Percentiles rank a stretch among this genome's conserved stretches.
These are phyloP conservation scores for Bufo bufo DNA, from an alignment of 2,113 vertebrate genomes.

Conservation along the genomic window DNA sequence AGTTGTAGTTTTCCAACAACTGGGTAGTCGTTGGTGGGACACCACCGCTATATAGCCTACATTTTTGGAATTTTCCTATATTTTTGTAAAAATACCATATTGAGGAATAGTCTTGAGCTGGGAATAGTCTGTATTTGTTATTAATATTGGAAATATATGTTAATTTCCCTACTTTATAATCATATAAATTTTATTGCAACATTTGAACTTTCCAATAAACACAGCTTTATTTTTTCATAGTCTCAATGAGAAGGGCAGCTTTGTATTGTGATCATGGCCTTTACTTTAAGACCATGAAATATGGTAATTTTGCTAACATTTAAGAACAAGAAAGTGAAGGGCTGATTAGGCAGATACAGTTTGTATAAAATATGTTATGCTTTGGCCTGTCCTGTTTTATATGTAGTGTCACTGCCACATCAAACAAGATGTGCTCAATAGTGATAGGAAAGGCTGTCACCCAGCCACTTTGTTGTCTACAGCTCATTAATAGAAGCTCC, in stretches of 20 bases:
- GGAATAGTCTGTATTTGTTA: background rate
- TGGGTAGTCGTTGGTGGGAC: too few relatives aligned
- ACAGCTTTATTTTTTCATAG: background rate
- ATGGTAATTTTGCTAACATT: too few relatives aligned
- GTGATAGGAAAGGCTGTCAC: conserved; percentile 34
- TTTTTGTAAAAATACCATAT: background rate
- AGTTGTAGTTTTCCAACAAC: too few relatives aligned
- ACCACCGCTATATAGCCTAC: background rate
- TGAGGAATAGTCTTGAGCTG: background rate
- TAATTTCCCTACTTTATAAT: too few relatives aligned
- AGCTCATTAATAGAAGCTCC: conserved; percentile 34
- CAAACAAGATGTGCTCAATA: conserved; percentile 16
- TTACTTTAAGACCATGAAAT: too few relatives aligned
- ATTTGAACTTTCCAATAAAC: background rate
- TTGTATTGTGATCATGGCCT: background rate
- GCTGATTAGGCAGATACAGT: background rate
- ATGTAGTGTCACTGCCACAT: conserved; percentile 29
- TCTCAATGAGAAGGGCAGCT: background rate
- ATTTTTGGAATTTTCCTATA: background rate
- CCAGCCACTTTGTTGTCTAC: conserved; percentile 29
- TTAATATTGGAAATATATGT: background rate
- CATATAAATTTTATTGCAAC: too few relatives aligned
- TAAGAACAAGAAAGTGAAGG: background rate
- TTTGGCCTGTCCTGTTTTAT: background rate
- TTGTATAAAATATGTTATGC: conserved; percentile 29